A percentile compares a stretch with the other conserved stretches of the same genome.
Conservation (phyloP, 2,113 vertebrate species). For the Pomatostomus ruficeps region DNA sequence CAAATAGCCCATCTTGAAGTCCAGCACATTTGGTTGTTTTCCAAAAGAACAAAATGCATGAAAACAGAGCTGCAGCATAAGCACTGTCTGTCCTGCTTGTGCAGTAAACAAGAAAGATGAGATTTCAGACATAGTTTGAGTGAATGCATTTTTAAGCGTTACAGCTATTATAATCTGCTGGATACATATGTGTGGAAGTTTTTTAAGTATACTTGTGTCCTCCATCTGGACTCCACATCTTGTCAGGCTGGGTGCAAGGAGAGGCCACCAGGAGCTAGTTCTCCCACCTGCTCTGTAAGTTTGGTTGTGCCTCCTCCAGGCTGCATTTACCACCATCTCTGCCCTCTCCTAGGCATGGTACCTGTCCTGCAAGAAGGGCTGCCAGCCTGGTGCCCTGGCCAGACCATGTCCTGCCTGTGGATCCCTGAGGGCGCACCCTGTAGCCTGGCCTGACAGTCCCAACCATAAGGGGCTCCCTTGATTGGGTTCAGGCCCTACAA, state of each 20-base stretch:
- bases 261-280: not conserved
- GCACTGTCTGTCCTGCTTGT: not conserved
- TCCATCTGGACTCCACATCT: not conserved
- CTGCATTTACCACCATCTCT: not conserved
- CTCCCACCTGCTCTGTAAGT: not conserved
- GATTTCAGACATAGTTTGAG: not conserved
- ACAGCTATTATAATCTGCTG: not conserved
- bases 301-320: not conserved
- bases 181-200: not conserved
- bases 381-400: not conserved
- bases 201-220: not conserved
- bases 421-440: not conserved
- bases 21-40: not conserved
- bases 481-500: not conserved
- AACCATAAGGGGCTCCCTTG: not conserved
- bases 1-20: not conserved
- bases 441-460: not conserved
- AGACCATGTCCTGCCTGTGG: not conserved
- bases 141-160: not conserved
- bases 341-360: not conserved
- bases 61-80: not conserved
- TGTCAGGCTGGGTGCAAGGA: not conserved
- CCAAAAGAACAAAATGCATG: not conserved
- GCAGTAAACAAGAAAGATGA: not conserved
- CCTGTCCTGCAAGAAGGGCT: not conserved